Percentiles rank a stretch among this genome's conserved stretches.
These are phyloP conservation scores for Pycnomerus fuliginosus DNA, from an alignment of 2,888 invertebrate species.

Conservation along the genomic window DNA sequence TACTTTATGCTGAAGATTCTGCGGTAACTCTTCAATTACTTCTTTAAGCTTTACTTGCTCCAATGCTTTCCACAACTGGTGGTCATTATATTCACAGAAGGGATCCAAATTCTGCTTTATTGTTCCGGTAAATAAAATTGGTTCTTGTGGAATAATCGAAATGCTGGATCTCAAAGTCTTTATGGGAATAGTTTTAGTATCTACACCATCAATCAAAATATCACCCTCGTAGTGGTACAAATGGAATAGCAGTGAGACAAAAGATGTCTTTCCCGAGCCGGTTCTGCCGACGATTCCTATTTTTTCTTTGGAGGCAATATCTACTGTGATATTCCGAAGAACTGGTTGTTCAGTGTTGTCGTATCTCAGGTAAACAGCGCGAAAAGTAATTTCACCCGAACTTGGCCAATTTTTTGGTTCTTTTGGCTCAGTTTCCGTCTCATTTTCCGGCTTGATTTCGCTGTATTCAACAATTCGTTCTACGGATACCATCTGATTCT, in stretches of 20 bases:
- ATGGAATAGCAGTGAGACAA: conserved; percentile 76
- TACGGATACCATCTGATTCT: conserved; percentile 82
- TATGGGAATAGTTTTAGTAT: conserved; percentile 67
- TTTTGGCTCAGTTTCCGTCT: conserved; percentile 39
- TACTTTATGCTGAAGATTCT: conserved; percentile 64
- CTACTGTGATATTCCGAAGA: conserved; percentile 67
- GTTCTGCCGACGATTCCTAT: conserved; percentile 79
- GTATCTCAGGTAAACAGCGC: conserved; percentile 70
- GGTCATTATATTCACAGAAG: conserved; percentile 76
- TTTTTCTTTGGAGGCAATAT: conserved; percentile 67
- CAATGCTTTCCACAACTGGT: conserved; percentile 76
- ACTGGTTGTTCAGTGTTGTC: conserved; percentile 68
- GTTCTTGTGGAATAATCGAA: conserved; percentile 84
- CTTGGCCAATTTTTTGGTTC: conserved; percentile 63
- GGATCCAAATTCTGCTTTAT: conserved; percentile 88
- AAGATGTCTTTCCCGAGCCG: conserved; percentile 77
- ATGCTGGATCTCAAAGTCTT: conserved; percentile 72
- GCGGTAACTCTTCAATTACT: conserved; percentile 61
- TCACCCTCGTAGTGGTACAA: conserved; percentile 73
- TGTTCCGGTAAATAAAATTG: conserved; percentile 81
- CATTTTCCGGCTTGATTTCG: conserved; percentile 49
- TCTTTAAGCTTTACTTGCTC: conserved; percentile 79
- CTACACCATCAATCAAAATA: conserved; percentile 75
- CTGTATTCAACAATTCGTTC: conserved; percentile 65
- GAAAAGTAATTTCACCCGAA: conserved; percentile 66